Evolutionary conservation across 2,888 invertebrate genomes (phyloP), one percentile per base, ranked within the genome.

Genomic region (Drosophila dives): DNA sequence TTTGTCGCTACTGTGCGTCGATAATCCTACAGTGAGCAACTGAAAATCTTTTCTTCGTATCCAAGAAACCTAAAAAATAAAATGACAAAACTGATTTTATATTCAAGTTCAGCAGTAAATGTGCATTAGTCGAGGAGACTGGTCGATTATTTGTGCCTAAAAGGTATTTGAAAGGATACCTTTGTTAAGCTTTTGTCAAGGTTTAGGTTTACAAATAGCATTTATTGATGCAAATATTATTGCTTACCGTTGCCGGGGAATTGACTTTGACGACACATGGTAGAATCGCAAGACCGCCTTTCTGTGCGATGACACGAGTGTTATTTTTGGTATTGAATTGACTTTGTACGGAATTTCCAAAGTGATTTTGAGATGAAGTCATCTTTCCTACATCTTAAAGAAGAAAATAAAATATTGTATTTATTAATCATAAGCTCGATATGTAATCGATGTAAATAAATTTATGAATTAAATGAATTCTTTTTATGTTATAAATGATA

Each of bases 1-100:
- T 79, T 95, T 95, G 90, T 95, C 95, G 72, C 95, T 94, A 83
- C 94, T 95, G 90, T 95, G 95, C 17, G 95, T 95, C 63, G 94
- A 94, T 64, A 94, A 91, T 15, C 95, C 95, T 42, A 95, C 95
- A 20, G 95, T 95, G 59, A 95, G 93, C 72, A 95, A 92, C 91
- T 95, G 95, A 88, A 95, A 95, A 92, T 95, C 95, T 80, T 94
- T 94, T 85, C 95, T 93, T 56, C 95, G 93, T 72, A 95, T 95
- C 95, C 95, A 95, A 60, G 95, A 95, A 67, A 94, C 94, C 94
- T 94, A 38, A 4, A 36, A 51, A 40, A 40, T 10, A 40, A 8
- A 38, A 23, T 15, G 23, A 15, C 45, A 45, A 20, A 36, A 49
- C 26, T 15, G 17, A 33, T 51, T n/a, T 51, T 45, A 7, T n/a